Evolutionary conservation across 2,797 vertebrate genomes (phyloP).

Genomic region (Lepidocolaptes lacrymiger): DNA sequence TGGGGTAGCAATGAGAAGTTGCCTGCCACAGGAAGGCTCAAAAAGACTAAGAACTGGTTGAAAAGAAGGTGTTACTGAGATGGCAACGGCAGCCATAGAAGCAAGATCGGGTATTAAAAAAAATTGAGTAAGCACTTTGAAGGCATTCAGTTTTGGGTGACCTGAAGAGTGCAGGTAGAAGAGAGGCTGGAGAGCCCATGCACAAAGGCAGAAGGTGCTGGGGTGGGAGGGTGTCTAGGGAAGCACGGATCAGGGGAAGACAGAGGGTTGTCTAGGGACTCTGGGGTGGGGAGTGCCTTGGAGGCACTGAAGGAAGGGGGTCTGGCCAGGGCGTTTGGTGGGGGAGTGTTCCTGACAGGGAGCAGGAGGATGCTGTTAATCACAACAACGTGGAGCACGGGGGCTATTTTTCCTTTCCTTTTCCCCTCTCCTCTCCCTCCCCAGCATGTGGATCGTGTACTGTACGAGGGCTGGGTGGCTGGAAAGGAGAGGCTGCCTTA

Average conservation of each 20-base stretch:
- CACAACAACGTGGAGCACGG: neutral
- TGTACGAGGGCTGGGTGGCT: neutral
- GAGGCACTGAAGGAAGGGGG: neutral
- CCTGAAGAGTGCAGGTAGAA: neutral
- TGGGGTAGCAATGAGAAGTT: neutral
- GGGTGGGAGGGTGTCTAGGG: neutral
- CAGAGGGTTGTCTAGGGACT: neutral
- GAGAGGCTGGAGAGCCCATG: neutral
- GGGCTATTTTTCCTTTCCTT: neutral
- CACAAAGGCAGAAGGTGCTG: neutral
- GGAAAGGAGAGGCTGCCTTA: neutral
- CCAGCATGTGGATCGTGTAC: too few species aligned
- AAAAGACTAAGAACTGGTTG: neutral
- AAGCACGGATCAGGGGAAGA: neutral
- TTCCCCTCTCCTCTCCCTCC: neutral
- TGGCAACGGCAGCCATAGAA: neutral
- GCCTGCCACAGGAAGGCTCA: neutral
- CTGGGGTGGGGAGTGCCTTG: neutral
- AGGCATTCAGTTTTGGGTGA: neutral
- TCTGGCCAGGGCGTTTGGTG: conserved; percentile 27
- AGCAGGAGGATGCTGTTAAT: conserved; percentile 44
- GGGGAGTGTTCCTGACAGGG: neutral
- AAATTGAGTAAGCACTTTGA: neutral
- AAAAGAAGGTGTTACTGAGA: neutral
- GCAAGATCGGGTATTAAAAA: neutral